phyloP scores from a whole-genome alignment of 2,888 invertebrate species.

The Allophyes oxyacanthae region DNA sequence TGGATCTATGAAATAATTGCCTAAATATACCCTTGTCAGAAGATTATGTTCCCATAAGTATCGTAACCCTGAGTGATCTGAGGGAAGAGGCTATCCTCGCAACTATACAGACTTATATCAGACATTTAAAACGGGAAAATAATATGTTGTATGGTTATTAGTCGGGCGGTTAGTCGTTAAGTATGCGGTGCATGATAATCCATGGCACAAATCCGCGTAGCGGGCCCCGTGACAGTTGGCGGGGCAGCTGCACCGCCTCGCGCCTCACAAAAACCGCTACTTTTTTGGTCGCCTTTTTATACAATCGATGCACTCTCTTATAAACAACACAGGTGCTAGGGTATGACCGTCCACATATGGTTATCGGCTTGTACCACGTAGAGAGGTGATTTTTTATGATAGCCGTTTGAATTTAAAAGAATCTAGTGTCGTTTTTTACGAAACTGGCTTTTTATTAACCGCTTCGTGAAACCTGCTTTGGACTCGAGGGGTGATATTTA shows the following conservation, averaged over 20 bases:
- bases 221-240: conserved; percentile 85
- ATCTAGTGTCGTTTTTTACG: conserved; percentile 54
- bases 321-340: conserved; percentile 89
- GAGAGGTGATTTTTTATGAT: conserved; percentile 77
- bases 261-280: conserved; percentile 86
- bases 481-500: conserved; percentile 18
- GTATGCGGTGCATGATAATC: conserved; percentile 78
- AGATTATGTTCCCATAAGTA: conserved; percentile 4
- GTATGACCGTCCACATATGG: conserved; percentile 87
- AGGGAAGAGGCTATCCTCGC: conserved; percentile 22
- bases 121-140: conserved; percentile 48
- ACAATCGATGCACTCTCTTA: conserved; percentile 84
- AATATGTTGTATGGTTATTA: conserved; percentile 67
- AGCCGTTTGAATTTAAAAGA: conserved; percentile 69
- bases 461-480: conserved; percentile 53
- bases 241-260: conserved; percentile 84
- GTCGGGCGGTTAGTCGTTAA: conserved; percentile 71
- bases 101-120: conserved; percentile 49
- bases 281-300: conserved; percentile 87
- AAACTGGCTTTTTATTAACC: conserved; percentile 55
- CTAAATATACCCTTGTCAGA: not conserved
- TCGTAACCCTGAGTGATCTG: not conserved
- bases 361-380: conserved; percentile 78
- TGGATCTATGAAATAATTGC: not conserved
- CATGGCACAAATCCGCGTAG: conserved; percentile 79